These are phyloP conservation scores for Acipenser oxyrinchus DNA, from an alignment of 2,797 vertebrate species.

Conservation along the genomic window DNA sequence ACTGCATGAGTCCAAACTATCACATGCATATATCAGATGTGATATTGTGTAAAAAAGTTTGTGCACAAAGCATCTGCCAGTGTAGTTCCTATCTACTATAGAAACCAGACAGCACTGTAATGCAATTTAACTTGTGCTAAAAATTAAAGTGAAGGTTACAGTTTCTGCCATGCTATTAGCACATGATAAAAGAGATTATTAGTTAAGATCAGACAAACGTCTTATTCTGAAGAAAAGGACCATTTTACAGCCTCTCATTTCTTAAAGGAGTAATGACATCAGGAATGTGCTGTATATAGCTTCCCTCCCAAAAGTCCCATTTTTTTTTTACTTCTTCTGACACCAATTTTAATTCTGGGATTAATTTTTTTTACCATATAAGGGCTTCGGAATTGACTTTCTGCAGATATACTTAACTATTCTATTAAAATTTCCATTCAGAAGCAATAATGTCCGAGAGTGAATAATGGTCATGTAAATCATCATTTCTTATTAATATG, in stretches of 20 bases:
- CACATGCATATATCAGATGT: no score
- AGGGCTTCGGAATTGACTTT: constrained; percentile 74
- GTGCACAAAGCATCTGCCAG: constrained; percentile 25
- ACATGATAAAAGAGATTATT: constrained; percentile 63
- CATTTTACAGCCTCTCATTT: constrained; percentile 39
- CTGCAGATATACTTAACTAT: constrained; percentile 85
- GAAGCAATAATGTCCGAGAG: constrained; percentile 91
- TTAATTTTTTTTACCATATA: constrained; percentile 89
- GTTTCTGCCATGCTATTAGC: constrained; percentile 53
- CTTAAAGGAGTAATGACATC: constrained; percentile 58
- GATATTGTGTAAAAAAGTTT: constrained; percentile 54
- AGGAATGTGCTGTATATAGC: constrained; percentile 63
- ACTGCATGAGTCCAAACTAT: no score
- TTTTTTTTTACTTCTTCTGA: constrained; percentile 77
- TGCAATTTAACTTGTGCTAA: constrained; percentile 58
- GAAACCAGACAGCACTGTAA: constrained; percentile 39
- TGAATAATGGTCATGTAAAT: constrained; percentile 98
- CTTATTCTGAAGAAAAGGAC: constrained; percentile 51
- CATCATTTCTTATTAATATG: constrained; percentile 92
- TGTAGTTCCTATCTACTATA: constrained; percentile 30
- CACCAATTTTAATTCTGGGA: constrained; percentile 95
- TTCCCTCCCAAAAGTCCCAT: constrained; percentile 69
- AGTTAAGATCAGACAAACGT: constrained; percentile 50
- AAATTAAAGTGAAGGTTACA: constrained; percentile 59
- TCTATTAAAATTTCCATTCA: constrained; percentile 99